Conservation (phyloP, 2,113 vertebrate species). For the Caloenas nicobarica region DNA sequence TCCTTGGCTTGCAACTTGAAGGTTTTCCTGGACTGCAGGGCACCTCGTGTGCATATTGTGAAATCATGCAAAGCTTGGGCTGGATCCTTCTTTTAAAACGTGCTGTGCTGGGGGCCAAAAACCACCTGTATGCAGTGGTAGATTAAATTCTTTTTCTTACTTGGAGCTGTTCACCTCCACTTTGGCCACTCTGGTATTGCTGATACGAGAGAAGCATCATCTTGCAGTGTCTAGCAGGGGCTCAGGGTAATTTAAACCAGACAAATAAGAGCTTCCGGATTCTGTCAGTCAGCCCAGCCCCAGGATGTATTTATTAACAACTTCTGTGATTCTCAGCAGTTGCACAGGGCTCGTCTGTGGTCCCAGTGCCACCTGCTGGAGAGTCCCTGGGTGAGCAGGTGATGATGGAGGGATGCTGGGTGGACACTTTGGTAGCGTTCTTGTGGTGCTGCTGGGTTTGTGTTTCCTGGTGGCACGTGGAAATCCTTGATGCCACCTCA, state of each 20-base stretch:
- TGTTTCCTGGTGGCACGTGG: fast-evolving
- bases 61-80: background rate
- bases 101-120: background rate
- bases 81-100: fast-evolving
- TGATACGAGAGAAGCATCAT: fast-evolving
- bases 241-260: background rate
- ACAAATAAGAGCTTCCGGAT: fast-evolving
- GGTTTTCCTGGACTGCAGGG: background rate
- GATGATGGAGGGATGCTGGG: background rate
- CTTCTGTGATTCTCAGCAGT: background rate
- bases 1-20: background rate
- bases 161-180: background rate
- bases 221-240: background rate
- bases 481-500: fast-evolving
- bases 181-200: background rate
- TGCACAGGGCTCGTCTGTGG: background rate
- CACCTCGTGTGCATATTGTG: fast-evolving
- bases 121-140: background rate
- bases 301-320: fast-evolving
- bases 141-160: background rate
- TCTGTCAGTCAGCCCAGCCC: background rate
- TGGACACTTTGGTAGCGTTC: fast-evolving
- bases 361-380: slow-evolving; percentile 56
- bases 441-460: background rate
- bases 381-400: background rate